phyloP scores from a whole-genome alignment of 2,113 vertebrate genomes.

The Chaetops frenatus region DNA sequence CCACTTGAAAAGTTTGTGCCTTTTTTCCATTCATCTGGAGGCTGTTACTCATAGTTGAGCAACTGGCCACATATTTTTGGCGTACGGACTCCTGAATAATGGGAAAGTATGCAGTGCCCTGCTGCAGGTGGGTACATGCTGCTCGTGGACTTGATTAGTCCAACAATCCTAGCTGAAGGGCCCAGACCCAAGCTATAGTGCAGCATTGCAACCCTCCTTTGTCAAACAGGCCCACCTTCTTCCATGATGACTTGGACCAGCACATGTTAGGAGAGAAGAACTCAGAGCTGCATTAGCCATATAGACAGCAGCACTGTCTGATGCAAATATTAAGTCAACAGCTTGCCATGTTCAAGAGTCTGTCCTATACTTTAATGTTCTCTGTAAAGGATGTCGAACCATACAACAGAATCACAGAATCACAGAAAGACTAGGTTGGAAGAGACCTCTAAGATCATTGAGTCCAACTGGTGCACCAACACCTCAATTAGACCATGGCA shows the following conservation, averaged over 20 bases:
- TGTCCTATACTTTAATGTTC: neutral
- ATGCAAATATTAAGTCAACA: neutral
- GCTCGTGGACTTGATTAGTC: neutral
- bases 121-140: neutral
- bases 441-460: neutral
- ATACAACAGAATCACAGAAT: too few relatives aligned
- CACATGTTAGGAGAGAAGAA: neutral
- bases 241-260: neutral
- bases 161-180: neutral
- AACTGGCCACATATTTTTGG: neutral
- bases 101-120: neutral
- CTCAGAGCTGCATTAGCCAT: neutral
- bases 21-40: neutral
- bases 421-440: neutral
- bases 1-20: neutral
- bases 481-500: too few relatives aligned
- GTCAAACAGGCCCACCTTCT: neutral
- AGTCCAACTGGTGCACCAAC: too few relatives aligned
- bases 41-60: neutral
- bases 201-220: neutral
- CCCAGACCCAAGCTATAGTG: fast-evolving
- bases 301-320: neutral
- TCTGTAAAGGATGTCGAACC: neutral
- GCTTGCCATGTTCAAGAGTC: neutral
- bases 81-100: neutral